Conservation (phyloP, 2,888 invertebrate genomes). For the Chrysolina haemoptera region DNA sequence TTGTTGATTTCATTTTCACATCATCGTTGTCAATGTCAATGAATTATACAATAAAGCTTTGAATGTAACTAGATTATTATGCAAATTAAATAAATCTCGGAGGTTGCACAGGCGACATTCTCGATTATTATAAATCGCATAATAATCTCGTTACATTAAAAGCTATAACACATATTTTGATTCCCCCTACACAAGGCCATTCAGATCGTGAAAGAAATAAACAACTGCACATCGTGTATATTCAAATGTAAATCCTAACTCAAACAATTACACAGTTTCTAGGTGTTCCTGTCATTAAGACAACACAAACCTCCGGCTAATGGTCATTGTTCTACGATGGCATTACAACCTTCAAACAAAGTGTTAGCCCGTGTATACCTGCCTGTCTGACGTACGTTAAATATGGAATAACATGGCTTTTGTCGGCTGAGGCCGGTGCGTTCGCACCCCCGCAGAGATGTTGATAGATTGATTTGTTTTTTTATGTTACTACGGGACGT, state of each 20-base stretch:
- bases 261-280: constrained; percentile 10
- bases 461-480: constrained; percentile 70
- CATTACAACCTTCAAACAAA: constrained; percentile 45
- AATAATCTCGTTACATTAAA: too few relatives aligned
- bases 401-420: constrained; percentile 68
- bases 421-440: constrained; percentile 65
- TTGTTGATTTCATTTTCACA: too few relatives aligned
- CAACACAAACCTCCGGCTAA: constrained; percentile 40
- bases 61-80: too few relatives aligned
- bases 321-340: constrained; percentile 49
- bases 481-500: constrained; percentile 59
- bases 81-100: too few relatives aligned
- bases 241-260: constrained; percentile 21
- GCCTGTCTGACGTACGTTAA: constrained; percentile 60
- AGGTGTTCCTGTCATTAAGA: constrained; percentile 31
- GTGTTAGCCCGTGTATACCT: constrained; percentile 46
- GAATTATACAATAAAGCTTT: too few relatives aligned
- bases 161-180: too few relatives aligned
- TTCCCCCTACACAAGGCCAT: too few relatives aligned
- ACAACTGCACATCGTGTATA: neutral
- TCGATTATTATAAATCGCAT: too few relatives aligned
- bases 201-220: too few relatives aligned
- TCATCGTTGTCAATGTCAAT: too few relatives aligned
- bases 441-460: constrained; percentile 65
- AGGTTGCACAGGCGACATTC: too few relatives aligned